These are phyloP conservation scores for Drosophila cognata DNA, from an alignment of 2,888 invertebrate genomes.

Conservation along the genomic window DNA sequence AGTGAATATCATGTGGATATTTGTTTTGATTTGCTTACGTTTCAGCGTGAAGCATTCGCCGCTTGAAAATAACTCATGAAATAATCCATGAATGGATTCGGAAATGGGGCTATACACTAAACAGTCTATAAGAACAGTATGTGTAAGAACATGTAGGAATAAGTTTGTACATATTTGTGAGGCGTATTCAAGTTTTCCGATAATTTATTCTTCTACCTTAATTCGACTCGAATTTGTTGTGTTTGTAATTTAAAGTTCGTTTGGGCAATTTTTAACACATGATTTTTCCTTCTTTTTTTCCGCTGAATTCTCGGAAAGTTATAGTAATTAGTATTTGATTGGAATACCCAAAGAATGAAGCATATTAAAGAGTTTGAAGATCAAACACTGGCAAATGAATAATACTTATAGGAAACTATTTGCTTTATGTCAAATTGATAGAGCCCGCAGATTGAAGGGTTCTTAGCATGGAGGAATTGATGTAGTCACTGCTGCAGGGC, in stretches of 20 bases:
- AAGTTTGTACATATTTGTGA: not conserved
- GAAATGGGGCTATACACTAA: slow-evolving; percentile 39
- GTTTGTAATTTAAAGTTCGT: slow-evolving; percentile 17
- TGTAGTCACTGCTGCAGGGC: slow-evolving; percentile 27
- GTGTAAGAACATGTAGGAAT: not conserved
- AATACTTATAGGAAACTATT: slow-evolving; percentile 1
- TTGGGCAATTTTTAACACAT: not conserved
- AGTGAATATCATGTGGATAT: slow-evolving; percentile 53
- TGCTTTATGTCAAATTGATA: slow-evolving; percentile 21
- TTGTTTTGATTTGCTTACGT: slow-evolving; percentile 51
- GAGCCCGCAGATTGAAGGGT: slow-evolving; percentile 25
- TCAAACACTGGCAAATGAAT: not conserved
- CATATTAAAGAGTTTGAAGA: slow-evolving; percentile 9
- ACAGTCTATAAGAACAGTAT: slow-evolving; percentile 11
- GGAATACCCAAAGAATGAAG: not conserved
- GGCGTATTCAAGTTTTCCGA: not conserved
- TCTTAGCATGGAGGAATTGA: slow-evolving; percentile 21
- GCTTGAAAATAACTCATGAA: slow-evolving; percentile 37
- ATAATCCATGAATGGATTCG: slow-evolving; percentile 47
- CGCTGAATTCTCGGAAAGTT: not conserved
- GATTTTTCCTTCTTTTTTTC: not conserved
- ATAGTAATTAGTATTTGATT: slow-evolving; percentile 16
- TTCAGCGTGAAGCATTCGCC: not conserved
- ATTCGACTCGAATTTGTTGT: slow-evolving; percentile 10
- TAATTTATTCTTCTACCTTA: not conserved